A percentile compares a stretch with the other conserved stretches of the same genome.
Conservation (phyloP, 2,113 vertebrate genomes). For the Scytalopus superciliaris region DNA sequence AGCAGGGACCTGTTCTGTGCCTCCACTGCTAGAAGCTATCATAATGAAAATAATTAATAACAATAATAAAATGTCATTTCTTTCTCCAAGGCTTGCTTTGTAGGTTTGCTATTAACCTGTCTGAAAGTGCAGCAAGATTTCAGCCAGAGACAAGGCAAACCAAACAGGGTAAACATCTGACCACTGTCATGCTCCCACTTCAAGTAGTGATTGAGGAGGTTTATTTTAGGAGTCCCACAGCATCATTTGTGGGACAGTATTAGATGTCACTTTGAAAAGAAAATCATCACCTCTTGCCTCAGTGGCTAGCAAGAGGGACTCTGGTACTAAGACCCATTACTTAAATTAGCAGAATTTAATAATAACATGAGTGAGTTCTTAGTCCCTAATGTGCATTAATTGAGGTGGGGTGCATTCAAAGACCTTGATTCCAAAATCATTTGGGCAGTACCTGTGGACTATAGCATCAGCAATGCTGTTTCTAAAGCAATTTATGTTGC, state of each 20-base stretch:
- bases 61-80: not conserved
- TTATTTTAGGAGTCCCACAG: not conserved
- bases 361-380: not conserved
- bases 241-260: not conserved
- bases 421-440: not conserved
- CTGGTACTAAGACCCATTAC: not conserved
- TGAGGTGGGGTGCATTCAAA: not conserved
- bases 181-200: not conserved
- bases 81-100: not conserved
- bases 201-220: not conserved
- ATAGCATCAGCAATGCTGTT: not conserved
- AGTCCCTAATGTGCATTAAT: not conserved
- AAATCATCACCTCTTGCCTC: not conserved
- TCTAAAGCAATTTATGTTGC: not conserved
- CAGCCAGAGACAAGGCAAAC: not conserved
- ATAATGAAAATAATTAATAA: conserved; percentile 39
- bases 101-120: not conserved
- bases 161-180: not conserved
- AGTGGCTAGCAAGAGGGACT: not conserved
- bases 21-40: not conserved
- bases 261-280: not conserved
- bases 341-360: not conserved
- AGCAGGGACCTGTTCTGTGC: not conserved
- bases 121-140: not conserved
- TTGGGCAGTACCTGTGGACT: not conserved